These are phyloP conservation scores for Tetrapedia diversipes DNA, from an alignment of 2,888 invertebrate species.

Conservation along the genomic window DNA sequence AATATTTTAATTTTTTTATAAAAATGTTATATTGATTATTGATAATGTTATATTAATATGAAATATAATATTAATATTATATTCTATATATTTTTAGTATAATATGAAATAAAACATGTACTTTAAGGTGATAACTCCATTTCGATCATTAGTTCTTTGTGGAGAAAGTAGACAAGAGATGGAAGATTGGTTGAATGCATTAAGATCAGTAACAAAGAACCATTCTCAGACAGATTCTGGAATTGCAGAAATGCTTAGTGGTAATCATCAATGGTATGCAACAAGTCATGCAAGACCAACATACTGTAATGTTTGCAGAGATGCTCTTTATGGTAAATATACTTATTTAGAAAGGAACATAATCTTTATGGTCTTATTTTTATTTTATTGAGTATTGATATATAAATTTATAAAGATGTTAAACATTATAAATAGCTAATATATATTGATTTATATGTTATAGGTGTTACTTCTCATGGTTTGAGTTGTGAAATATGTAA, in stretches of 20 bases:
- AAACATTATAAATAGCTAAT: not conserved
- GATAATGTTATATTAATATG: not conserved
- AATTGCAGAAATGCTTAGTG: conserved; percentile 87
- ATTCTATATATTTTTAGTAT: not conserved
- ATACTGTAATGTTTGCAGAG: conserved; percentile 98
- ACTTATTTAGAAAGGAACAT: too few species aligned
- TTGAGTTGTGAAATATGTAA: conserved; percentile 99
- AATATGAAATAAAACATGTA: not conserved
- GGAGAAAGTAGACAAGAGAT: conserved; percentile 93
- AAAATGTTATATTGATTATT: not conserved
- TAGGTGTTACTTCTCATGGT: conserved; percentile 97
- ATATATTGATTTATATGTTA: conserved; percentile 26
- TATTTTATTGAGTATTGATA: not conserved
- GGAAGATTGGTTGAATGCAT: conserved; percentile 95
- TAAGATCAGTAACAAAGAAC: conserved; percentile 88
- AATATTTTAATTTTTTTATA: not conserved
- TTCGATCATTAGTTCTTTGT: conserved; percentile 90
- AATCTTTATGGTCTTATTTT: too few species aligned
- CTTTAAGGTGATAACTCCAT: conserved; percentile 89
- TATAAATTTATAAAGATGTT: not conserved
- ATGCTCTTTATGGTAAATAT: conserved; percentile 89
- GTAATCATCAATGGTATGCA: conserved; percentile 92
- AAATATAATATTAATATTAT: not conserved
- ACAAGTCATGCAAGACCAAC: conserved; percentile 97
- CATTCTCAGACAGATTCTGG: conserved; percentile 84